Evolutionary conservation across 1,140 invertebrate genomes (phyloP).

Genomic region (Cataglyphis hispanica): DNA sequence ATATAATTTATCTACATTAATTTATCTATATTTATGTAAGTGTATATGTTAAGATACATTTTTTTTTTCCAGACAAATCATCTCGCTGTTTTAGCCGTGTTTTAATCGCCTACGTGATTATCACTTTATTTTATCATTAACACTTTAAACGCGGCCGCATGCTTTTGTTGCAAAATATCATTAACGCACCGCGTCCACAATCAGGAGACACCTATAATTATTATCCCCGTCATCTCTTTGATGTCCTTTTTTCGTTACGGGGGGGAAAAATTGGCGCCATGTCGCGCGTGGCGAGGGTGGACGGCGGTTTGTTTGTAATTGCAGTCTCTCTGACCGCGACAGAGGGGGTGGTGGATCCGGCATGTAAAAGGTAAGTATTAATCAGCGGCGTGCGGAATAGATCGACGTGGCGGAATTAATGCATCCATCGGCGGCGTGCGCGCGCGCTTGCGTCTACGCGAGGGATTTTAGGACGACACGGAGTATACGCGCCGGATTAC

Average conservation of each 20-base stretch:
- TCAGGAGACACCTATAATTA: slow-evolving; percentile 32
- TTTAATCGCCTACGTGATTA: neutral
- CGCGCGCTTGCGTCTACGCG: slow-evolving; percentile 50
- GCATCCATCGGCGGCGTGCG: slow-evolving; percentile 42
- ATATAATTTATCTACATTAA: neutral
- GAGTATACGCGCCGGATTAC: slow-evolving; percentile 77
- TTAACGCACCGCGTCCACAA: neutral
- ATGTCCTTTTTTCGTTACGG: neutral
- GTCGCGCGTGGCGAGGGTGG: neutral
- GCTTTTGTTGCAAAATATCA: neutral
- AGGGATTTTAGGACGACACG: slow-evolving; percentile 27
- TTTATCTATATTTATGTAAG: neutral
- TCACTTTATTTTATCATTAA: neutral
- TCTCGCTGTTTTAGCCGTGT: neutral
- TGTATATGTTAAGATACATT: neutral
- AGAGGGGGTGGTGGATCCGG: slow-evolving; percentile 5
- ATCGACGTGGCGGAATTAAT: slow-evolving; percentile 65
- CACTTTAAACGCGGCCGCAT: neutral
- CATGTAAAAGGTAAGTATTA: slow-evolving; percentile 73
- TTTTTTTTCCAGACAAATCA: neutral
- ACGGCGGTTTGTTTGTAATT: slow-evolving; percentile 35
- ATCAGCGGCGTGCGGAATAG: slow-evolving; percentile 58
- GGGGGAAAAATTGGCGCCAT: neutral
- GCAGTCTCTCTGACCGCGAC: slow-evolving; percentile 34
- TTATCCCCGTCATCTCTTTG: slow-evolving; percentile 11